Percentiles rank a stretch among this genome's conserved stretches.
phyloP scores from a whole-genome alignment of 2,113 vertebrate species.

The Ceyx melanurus region DNA sequence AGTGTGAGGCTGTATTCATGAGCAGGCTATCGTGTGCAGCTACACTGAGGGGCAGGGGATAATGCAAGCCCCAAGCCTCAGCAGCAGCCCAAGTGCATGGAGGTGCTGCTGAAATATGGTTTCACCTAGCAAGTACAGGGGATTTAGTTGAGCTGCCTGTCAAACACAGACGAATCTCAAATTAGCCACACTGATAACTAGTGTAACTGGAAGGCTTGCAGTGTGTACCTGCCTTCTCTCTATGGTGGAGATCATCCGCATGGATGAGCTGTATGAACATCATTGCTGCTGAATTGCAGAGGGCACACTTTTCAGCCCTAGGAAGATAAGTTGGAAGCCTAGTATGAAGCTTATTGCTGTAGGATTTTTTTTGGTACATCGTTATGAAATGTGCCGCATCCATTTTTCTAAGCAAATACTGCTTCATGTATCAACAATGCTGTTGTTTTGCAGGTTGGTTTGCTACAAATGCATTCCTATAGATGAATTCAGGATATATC shows the following conservation, averaged over 20 bases:
- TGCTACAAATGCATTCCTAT: neutral
- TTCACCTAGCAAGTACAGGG: neutral
- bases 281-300: fast-evolving
- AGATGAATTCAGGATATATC: neutral
- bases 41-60: neutral
- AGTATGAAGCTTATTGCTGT: neutral
- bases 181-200: fast-evolving
- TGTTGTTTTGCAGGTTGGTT: neutral
- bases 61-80: neutral
- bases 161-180: neutral
- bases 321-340: neutral
- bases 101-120: neutral
- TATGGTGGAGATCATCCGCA: no score
- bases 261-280: neutral
- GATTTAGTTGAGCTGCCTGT: neutral
- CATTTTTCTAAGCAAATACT: neutral
- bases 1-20: neutral
- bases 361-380: neutral
- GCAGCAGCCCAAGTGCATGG: fast-evolving
- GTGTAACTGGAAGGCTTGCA: neutral
- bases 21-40: neutral
- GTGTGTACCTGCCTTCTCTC: neutral
- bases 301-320: neutral
- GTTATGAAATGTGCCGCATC: neutral
- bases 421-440: neutral